These are phyloP conservation scores for Saccopteryx bilineata DNA, from an alignment of 2,113 vertebrate species.

Conservation along the genomic window DNA sequence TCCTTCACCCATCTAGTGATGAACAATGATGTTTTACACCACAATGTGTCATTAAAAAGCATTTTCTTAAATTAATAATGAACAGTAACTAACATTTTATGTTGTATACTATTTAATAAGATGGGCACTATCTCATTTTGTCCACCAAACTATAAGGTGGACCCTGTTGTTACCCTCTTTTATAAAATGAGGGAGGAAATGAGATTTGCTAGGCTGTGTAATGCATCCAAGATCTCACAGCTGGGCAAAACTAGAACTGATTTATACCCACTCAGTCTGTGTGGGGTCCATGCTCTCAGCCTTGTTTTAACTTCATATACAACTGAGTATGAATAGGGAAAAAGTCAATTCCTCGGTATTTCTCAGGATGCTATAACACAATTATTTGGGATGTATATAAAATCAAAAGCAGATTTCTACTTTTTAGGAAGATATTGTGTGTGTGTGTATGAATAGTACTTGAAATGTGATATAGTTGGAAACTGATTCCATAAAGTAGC, in stretches of 20 bases:
- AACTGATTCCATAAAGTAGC: neutral
- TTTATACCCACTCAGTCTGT: neutral
- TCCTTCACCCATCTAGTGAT: neutral
- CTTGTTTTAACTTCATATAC: neutral
- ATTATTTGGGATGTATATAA: neutral
- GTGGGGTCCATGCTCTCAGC: neutral
- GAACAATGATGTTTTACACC: neutral
- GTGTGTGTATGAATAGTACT: neutral
- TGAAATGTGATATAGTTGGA: neutral
- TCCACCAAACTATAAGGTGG: neutral
- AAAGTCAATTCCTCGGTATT: neutral
- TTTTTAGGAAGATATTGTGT: neutral
- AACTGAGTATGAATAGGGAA: neutral
- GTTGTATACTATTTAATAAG: conserved; percentile 20
- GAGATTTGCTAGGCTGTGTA: neutral
- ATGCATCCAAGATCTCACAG: neutral
- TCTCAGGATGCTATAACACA: neutral
- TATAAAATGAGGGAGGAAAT: conserved; percentile 20
- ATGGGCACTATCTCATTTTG: conserved; percentile 21
- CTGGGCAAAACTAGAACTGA: neutral
- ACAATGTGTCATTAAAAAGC: neutral
- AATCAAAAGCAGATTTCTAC: neutral
- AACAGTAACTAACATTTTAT: conserved; percentile 14
- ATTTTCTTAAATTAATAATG: conserved; percentile 31
- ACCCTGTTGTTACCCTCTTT: neutral